phyloP scores from a whole-genome alignment of 2,113 vertebrate genomes.

The Lynx canadensis region DNA sequence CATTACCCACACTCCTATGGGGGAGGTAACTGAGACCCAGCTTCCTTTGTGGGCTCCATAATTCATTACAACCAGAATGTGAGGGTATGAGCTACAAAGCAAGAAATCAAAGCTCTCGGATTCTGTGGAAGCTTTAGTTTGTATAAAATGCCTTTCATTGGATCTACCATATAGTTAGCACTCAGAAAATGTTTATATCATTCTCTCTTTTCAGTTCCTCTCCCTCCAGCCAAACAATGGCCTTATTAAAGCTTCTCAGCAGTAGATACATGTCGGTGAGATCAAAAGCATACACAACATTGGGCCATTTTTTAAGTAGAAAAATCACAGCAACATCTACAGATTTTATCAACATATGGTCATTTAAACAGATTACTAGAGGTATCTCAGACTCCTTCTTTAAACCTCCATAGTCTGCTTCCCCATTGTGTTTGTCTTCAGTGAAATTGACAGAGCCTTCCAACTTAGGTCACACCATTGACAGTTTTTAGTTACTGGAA shows the following conservation, averaged over 20 bases:
- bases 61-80: neutral
- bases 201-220: neutral
- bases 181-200: neutral
- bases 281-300: neutral
- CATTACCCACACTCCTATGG: too few species aligned
- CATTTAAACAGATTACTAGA: neutral
- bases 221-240: neutral
- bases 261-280: neutral
- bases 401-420: neutral
- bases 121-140: neutral
- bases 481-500: neutral
- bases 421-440: neutral
- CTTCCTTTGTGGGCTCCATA: neutral
- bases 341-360: neutral
- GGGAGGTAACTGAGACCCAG: neutral
- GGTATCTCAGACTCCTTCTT: neutral
- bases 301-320: neutral
- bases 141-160: neutral
- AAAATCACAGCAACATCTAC: neutral
- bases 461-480: neutral
- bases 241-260: neutral
- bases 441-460: neutral
- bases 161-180: neutral
- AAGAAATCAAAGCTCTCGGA: neutral
- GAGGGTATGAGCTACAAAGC: neutral